These are phyloP conservation scores for Harmothoe impar DNA, from an alignment of 2,888 invertebrate genomes.

Conservation along the genomic window DNA sequence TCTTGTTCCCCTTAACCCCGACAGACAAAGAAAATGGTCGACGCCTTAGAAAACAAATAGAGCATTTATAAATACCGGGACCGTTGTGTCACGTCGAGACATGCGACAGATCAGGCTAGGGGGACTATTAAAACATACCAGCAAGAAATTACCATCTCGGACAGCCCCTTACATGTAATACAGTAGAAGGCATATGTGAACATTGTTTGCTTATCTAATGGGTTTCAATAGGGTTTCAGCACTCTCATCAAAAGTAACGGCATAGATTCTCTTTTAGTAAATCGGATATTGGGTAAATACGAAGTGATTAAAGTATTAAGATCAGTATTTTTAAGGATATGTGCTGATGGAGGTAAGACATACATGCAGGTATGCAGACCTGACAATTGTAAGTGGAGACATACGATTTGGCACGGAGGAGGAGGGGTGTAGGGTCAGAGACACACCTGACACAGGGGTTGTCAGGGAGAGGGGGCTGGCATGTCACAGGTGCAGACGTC, in stretches of 20 bases:
- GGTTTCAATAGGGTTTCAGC: no score
- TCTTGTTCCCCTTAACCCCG: background rate
- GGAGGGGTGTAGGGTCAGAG: background rate
- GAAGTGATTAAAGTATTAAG: no score
- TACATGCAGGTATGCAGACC: background rate
- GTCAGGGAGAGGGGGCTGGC: background rate
- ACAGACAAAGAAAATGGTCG: slow-evolving; percentile 15
- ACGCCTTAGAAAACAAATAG: slow-evolving; percentile 29
- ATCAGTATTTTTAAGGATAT: no score
- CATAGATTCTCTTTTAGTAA: no score
- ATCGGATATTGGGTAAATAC: no score
- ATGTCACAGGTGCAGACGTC: slow-evolving; percentile 19
- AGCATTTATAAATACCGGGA: slow-evolving; percentile 10
- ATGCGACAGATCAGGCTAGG: background rate
- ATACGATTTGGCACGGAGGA: background rate
- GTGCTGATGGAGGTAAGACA: no score
- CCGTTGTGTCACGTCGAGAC: background rate
- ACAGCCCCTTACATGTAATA: no score
- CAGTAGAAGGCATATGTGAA: no score
- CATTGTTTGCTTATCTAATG: no score
- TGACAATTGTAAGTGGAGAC: background rate
- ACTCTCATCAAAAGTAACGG: no score
- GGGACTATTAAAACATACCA: slow-evolving; percentile 9
- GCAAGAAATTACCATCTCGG: no score
- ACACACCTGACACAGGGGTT: background rate